A percentile compares a stretch with the other conserved stretches of the same genome.
phyloP scores from a whole-genome alignment of 2,797 vertebrate genomes.

The Betta splendens region DNA sequence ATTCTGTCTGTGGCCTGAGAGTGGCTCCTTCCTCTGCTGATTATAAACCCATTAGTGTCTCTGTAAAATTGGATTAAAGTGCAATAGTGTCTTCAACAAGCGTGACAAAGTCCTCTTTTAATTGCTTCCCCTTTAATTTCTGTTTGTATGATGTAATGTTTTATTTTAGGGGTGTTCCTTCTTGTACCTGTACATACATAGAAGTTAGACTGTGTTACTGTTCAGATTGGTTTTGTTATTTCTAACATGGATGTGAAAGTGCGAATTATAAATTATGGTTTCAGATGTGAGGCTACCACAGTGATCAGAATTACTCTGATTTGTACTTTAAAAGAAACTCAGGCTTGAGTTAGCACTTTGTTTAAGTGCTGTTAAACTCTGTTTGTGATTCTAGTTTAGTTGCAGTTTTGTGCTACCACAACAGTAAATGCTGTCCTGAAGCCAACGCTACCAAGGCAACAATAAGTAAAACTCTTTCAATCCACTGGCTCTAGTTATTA shows the following conservation, averaged over 20 bases:
- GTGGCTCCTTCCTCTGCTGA: slow-evolving; percentile 42
- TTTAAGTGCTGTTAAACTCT: slow-evolving; percentile 52
- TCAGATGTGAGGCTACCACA: slow-evolving; percentile 43
- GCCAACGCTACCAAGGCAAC: slow-evolving; percentile 1
- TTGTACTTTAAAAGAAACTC: slow-evolving; percentile 70
- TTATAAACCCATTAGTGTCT: slow-evolving; percentile 51
- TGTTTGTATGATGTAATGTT: slow-evolving; percentile 75
- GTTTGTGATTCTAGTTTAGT: slow-evolving; percentile 37
- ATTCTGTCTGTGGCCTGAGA: no score
- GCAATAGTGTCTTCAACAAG: slow-evolving; percentile 76
- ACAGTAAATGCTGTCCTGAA: slow-evolving; percentile 15
- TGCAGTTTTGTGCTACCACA: slow-evolving; percentile 5
- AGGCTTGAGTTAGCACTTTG: slow-evolving; percentile 75
- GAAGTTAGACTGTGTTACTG: slow-evolving; percentile 45
- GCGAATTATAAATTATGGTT: slow-evolving; percentile 63
- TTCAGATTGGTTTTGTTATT: slow-evolving; percentile 62
- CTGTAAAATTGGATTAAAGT: slow-evolving; percentile 66
- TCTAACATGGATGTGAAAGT: slow-evolving; percentile 65
- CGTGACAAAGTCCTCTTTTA: slow-evolving; percentile 50
- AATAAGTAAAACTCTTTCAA: neutral
- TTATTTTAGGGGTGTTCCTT: slow-evolving; percentile 57
- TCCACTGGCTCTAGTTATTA: slow-evolving; percentile 25
- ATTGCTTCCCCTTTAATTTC: slow-evolving; percentile 68
- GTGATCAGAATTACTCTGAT: slow-evolving; percentile 53
- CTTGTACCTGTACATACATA: slow-evolving; percentile 69